Percentiles rank a stretch among this genome's conserved stretches.
These are phyloP conservation scores for Novumbra hubbsi DNA, from an alignment of 2,797 vertebrate species.

Conservation along the genomic window DNA sequence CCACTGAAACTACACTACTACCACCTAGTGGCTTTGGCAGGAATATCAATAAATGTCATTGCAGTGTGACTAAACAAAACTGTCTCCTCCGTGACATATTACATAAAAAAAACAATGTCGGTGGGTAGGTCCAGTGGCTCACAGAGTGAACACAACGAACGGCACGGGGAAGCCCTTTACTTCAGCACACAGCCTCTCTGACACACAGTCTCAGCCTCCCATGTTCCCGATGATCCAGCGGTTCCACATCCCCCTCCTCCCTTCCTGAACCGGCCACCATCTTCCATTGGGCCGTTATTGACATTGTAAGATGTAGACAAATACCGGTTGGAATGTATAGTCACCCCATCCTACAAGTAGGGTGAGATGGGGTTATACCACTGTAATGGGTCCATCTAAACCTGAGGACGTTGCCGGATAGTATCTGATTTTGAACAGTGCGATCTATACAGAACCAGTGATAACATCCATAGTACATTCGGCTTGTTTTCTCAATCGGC, in stretches of 20 bases:
- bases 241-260: not conserved
- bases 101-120: slow-evolving; percentile 57
- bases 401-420: slow-evolving; percentile 26
- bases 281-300: slow-evolving; percentile 60
- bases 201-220: slow-evolving; percentile 31
- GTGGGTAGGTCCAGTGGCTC: slow-evolving; percentile 32
- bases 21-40: slow-evolving; percentile 65
- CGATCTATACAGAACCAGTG: not conserved
- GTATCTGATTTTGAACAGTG: not conserved
- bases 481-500: not conserved
- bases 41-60: slow-evolving; percentile 2
- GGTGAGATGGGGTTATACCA: slow-evolving; percentile 29
- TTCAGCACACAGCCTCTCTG: slow-evolving; percentile 38
- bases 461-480: not conserved
- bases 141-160: slow-evolving; percentile 55
- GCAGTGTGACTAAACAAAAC: slow-evolving; percentile 10
- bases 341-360: slow-evolving; percentile 25
- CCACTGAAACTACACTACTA: slow-evolving; percentile 61
- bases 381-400: not conserved
- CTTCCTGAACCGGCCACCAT: slow-evolving; percentile 40
- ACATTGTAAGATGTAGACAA: slow-evolving; percentile 51
- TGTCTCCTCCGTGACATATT: slow-evolving; percentile 53
- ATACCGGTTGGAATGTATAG: slow-evolving; percentile 19
- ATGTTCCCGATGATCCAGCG: slow-evolving; percentile 52
- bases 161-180: slow-evolving; percentile 42